These are phyloP conservation scores for Sylvilagus bachmani DNA, from an alignment of 2,113 vertebrate species.

Conservation along the genomic window DNA sequence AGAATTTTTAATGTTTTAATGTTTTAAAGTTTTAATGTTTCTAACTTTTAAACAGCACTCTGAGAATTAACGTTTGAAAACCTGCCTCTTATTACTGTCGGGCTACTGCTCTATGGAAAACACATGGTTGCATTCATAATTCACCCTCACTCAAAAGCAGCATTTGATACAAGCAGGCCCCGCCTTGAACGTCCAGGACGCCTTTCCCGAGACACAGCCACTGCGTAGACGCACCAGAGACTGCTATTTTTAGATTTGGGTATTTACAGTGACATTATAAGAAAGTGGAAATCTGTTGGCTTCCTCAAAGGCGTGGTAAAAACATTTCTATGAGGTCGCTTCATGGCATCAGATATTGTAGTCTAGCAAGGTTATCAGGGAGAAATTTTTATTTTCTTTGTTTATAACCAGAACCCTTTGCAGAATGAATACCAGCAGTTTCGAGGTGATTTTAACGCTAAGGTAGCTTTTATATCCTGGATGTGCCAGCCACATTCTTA, in stretches of 20 bases:
- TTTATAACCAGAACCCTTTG: constrained; percentile 32
- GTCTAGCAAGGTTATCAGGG: neutral
- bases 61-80: neutral
- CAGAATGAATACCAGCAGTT: neutral
- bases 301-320: neutral
- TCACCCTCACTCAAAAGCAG: neutral
- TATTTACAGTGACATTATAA: neutral
- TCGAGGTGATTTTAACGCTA: constrained; percentile 8
- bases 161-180: neutral
- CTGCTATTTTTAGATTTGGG: neutral
- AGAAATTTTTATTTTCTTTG: constrained; percentile 25
- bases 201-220: neutral
- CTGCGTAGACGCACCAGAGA: neutral
- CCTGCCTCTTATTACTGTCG: neutral
- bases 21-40: neutral
- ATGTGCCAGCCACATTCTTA: neutral
- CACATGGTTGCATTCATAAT: neutral
- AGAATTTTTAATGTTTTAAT: neutral
- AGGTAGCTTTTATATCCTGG: neutral
- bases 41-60: constrained; percentile 25
- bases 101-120: constrained; percentile 37
- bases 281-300: neutral
- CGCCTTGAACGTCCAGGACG: neutral
- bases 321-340: neutral
- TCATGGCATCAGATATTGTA: neutral